These are phyloP conservation scores for Byasa hedistus DNA, from an alignment of 2,888 invertebrate genomes.

Conservation along the genomic window DNA sequence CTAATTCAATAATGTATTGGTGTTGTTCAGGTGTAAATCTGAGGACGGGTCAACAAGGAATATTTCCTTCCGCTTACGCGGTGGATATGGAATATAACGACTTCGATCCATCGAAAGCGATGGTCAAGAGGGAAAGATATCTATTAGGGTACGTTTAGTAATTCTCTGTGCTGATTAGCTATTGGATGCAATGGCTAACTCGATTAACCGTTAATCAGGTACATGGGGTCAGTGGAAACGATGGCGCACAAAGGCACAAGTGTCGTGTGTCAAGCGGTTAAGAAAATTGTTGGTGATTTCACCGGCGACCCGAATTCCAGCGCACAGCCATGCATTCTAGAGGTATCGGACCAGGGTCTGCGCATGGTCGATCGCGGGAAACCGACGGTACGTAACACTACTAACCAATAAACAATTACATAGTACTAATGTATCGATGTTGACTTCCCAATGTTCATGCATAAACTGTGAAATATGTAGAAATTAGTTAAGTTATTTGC, in stretches of 20 bases:
- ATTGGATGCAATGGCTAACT: slow-evolving; percentile 15
- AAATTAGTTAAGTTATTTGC: too few relatives aligned
- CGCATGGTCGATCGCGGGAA: slow-evolving; percentile 96
- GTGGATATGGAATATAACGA: slow-evolving; percentile 98
- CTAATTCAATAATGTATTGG: not conserved
- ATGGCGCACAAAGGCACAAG: slow-evolving; percentile 98
- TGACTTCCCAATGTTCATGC: too few relatives aligned
- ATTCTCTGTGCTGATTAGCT: not conserved
- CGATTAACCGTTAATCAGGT: slow-evolving; percentile 59
- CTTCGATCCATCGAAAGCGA: slow-evolving; percentile 92
- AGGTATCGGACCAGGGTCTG: slow-evolving; percentile 97
- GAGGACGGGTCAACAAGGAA: slow-evolving; percentile 94
- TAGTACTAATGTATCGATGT: not conserved
- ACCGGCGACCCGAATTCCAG: slow-evolving; percentile 86
- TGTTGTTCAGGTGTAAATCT: slow-evolving; percentile 91
- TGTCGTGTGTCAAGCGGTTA: slow-evolving; percentile 94
- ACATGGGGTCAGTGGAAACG: slow-evolving; percentile 98
- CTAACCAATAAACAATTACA: not conserved
- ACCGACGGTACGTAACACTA: slow-evolving; percentile 76
- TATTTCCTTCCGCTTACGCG: slow-evolving; percentile 98
- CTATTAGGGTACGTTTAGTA: slow-evolving; percentile 82
- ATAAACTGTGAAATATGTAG: too few relatives aligned
- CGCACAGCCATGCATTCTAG: slow-evolving; percentile 91
- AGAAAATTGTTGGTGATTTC: slow-evolving; percentile 88
- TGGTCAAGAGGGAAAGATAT: slow-evolving; percentile 92